A percentile compares a stretch with the other conserved stretches of the same genome.
phyloP scores from a whole-genome alignment of 2,888 invertebrate genomes.

The Mythimna lalbum region DNA sequence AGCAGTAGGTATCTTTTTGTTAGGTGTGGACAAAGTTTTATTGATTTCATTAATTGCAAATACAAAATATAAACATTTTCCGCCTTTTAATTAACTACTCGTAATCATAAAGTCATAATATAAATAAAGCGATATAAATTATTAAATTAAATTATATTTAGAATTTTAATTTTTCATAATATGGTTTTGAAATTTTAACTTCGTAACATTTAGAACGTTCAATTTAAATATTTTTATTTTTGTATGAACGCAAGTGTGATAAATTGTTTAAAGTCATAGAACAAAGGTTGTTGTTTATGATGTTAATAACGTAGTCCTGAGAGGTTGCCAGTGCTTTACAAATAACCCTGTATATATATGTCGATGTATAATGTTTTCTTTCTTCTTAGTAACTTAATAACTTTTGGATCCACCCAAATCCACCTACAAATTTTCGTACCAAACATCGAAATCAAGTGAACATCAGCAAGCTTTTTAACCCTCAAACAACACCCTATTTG shows the following conservation, averaged over 20 bases:
- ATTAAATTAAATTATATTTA: neutral
- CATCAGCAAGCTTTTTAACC: neutral
- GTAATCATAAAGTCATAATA: neutral
- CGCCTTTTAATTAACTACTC: neutral
- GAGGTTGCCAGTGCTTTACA: too few relatives aligned
- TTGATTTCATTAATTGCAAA: slow-evolving; percentile 1
- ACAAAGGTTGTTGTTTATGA: too few relatives aligned
- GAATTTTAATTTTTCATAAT: neutral
- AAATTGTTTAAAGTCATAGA: too few relatives aligned
- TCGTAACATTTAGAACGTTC: too few relatives aligned
- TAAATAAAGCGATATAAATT: neutral
- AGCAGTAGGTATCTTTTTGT: neutral
- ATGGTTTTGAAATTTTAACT: too few relatives aligned
- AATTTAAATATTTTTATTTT: too few relatives aligned
- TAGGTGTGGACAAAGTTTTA: too few relatives aligned
- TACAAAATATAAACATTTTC: slow-evolving; percentile 2
- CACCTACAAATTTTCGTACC: neutral
- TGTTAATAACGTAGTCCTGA: too few relatives aligned
- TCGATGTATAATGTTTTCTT: too few relatives aligned
- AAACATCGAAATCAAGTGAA: neutral
- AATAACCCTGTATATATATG: too few relatives aligned
- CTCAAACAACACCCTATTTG: slow-evolving; percentile 36
- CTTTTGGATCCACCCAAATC: neutral
- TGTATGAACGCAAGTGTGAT: too few relatives aligned
- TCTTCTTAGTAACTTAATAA: neutral